These are phyloP conservation scores for Enhydra lutris DNA, from an alignment of 2,113 vertebrate species.

Conservation along the genomic window DNA sequence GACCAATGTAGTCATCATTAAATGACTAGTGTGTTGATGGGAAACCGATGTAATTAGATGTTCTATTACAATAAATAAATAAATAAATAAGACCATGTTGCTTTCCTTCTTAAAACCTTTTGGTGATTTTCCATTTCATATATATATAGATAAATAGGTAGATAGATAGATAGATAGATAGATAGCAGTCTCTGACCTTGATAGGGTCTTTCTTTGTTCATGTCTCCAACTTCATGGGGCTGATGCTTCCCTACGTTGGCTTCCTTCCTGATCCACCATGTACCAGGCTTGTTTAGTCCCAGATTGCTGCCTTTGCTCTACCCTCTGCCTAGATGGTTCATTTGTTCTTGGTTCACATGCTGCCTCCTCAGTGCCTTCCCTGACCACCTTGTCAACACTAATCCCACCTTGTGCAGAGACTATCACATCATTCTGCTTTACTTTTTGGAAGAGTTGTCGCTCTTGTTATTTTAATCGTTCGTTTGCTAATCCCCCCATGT, in stretches of 20 bases:
- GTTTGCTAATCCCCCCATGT: background rate
- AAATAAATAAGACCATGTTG: background rate
- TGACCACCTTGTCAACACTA: background rate
- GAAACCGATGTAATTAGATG: background rate
- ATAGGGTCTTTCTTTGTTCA: background rate
- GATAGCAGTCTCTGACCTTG: background rate
- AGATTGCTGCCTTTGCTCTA: background rate
- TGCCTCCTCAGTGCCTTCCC: background rate
- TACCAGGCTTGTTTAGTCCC: background rate
- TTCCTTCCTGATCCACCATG: background rate
- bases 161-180: too few relatives aligned
- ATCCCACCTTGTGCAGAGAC: background rate
- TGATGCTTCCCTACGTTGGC: fast-evolving
- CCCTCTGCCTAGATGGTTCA: background rate
- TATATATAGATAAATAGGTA: too few relatives aligned
- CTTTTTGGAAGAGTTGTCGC: background rate
- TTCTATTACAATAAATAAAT: background rate
- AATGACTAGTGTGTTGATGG: background rate
- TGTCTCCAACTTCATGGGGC: background rate
- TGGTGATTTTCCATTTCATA: background rate
- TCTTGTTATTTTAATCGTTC: background rate
- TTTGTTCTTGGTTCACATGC: background rate
- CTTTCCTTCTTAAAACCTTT: background rate
- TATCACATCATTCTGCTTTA: background rate
- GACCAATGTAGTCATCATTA: background rate